Base-by-base conservation (phyloP, 2,888 invertebrate species). In the Polydrusus cervinus region DNA sequence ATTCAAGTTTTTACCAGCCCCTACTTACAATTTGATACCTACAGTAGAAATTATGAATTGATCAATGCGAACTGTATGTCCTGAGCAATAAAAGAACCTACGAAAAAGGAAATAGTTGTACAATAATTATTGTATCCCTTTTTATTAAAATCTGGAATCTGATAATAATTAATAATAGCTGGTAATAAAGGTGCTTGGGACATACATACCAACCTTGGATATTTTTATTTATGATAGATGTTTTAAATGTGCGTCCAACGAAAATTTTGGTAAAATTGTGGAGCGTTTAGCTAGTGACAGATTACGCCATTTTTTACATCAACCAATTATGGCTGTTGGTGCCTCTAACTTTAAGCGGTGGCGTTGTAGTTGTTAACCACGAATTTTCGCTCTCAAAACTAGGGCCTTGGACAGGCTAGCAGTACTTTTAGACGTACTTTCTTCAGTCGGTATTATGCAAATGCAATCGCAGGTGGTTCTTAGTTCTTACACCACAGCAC, bases 261-360 rank as follows among this genome's bases (percentile, higher is more conserved):
- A 9, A 38, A 71, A 67, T 61, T 68, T 77, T 74, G 77, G 65
- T 70, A 64, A 71, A 67, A 71, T 67, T 38, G 18, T 64, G 78
- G 71, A 76, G 74, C 72, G 30, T 43, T 57, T 86, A 84, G 83
- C 82, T 83, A 83, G 83, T 82, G 80, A 76, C 84, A 83, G 85
- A 84, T 86, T 84, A 85, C 85, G 86, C 85, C 85, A 85, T 86
- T 85, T n/a, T 77, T 74, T 85, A 85, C 84, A 85, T 84, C 84
- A 85, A 85, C 84, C 80, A 82, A 74, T 82, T 85, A 84, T 86
- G 84, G 82, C 85, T 82, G 85, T 85, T 85, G 85, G 82, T 85
- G 85, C 83, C 80, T 80, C 64, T 76, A 79, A 78, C 79, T 79
- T 67, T 75, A 74, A 69, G 69, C 75, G 70, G 81, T 83, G 83